Evolutionary conservation across 2,888 invertebrate genomes (phyloP).

Genomic region (Hirtodrosophila confusa): DNA sequence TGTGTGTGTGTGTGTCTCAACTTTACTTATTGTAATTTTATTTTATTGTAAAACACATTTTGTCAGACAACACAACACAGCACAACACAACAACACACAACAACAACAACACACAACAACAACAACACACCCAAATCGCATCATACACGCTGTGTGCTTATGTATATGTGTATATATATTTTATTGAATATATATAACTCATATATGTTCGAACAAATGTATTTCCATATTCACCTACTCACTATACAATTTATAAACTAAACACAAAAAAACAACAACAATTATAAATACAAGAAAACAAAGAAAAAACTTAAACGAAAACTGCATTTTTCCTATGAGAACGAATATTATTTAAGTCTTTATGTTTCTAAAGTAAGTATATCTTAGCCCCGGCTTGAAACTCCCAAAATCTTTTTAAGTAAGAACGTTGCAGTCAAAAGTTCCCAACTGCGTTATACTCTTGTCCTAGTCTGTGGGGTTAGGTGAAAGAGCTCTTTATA

Average conservation of each 20-base stretch:
- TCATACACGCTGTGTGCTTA: constrained; percentile 24
- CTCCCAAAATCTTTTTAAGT: no score
- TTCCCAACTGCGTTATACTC: no score
- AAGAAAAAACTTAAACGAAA: constrained; percentile 25
- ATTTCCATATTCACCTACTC: constrained; percentile 36
- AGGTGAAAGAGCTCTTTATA: no score
- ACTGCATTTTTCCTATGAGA: background rate
- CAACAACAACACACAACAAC: constrained; percentile 1
- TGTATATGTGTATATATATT: constrained; percentile 50
- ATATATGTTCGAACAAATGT: constrained; percentile 32
- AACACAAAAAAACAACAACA: constrained; percentile 31
- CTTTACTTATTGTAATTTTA: constrained; percentile 14
- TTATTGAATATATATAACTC: constrained; percentile 48
- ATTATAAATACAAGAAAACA: constrained; percentile 40
- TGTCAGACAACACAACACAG: constrained; percentile 13
- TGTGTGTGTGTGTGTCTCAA: constrained; percentile 3
- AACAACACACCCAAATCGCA: constrained; percentile 6
- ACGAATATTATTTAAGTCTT: no score
- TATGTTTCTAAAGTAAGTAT: background rate
- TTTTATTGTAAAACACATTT: constrained; percentile 14
- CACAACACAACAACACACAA: constrained; percentile 4
- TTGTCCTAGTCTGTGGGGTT: no score
- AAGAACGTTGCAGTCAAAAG: no score
- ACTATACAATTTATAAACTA: constrained; percentile 43
- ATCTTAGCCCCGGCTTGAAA: no score